phyloP scores from a whole-genome alignment of 2,888 invertebrate species.

The Conomelus anceps region DNA sequence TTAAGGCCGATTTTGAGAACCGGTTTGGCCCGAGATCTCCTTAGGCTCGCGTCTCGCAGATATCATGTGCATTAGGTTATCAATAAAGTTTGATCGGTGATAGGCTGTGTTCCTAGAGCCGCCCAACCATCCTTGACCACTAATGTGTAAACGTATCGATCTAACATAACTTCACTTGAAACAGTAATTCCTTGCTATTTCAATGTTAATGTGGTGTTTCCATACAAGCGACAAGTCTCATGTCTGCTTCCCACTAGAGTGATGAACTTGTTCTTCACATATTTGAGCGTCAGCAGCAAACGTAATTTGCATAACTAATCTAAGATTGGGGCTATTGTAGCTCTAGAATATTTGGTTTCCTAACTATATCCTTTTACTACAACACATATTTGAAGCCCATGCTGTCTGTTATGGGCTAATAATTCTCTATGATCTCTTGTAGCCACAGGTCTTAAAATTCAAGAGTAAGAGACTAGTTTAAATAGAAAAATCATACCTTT shows the following conservation, averaged over 20 bases:
- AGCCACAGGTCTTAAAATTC: too few relatives aligned
- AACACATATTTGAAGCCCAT: background rate
- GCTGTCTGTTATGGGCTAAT: too few relatives aligned
- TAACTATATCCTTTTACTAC: background rate
- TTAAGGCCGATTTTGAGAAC: background rate
- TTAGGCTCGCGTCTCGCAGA: background rate
- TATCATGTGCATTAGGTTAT: background rate
- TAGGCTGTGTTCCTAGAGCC: background rate
- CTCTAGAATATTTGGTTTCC: background rate
- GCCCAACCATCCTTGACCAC: background rate
- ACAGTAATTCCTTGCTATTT: background rate
- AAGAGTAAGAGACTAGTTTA: too few relatives aligned
- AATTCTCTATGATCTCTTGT: too few relatives aligned
- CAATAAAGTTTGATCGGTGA: background rate
- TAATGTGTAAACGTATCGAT: background rate
- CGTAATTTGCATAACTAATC: background rate
- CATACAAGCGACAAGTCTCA: background rate
- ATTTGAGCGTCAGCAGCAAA: background rate
- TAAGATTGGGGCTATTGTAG: background rate
- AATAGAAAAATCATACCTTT: too few relatives aligned
- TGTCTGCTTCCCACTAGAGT: background rate
- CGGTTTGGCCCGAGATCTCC: background rate
- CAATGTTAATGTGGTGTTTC: background rate
- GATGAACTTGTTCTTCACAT: background rate
- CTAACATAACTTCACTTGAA: background rate